Base-by-base conservation (phyloP, 2,888 invertebrate genomes). In the Barypeithes pellucidus region DNA sequence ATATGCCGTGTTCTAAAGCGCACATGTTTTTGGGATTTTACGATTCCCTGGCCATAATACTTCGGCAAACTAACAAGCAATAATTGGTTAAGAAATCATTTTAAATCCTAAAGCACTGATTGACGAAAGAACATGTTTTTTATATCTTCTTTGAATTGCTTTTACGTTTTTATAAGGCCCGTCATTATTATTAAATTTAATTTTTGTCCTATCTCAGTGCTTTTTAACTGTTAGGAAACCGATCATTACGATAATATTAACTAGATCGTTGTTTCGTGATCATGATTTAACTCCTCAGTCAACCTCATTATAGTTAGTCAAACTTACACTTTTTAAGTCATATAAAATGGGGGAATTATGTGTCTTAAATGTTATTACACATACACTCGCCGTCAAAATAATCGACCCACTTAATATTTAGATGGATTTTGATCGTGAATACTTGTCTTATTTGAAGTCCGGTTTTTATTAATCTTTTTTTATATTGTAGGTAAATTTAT, bases 181-280 rank as follows among this genome's bases (percentile, higher is more conserved):
- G n/a, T 50, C n/a, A 50, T 50, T 50, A 50, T 50, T 50, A 60
- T 60, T 60, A 60, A 20, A 41, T 39, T 39, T 60, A 60, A 60
- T 60, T 60, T n/a, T 60, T 60, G 12, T 5, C n/a, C 12, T 22
- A 18, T 39, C 41, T 60, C 20, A 41, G 60, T 60, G 20, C 33
- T n/a, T 60, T 60, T 60, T 22, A 60, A 33, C 60, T 60, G 16
- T 60, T 20, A 7, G n/a, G 22, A 41, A 39, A 36, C 39, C 60
- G n/a, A 60, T 41, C 22, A 60, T 60, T 60, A 50, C 8, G 50
- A 24, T 24, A 50, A 50, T 50, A 50, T 50, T 20, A 50, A 50
- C 50, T 50, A 50, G 50, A 50, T 50, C 7, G 22, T n/a, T n/a
- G 20, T 50, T 47, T 50, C 24, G 24, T 50, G 50, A 50, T 50